phyloP scores from a whole-genome alignment of 2,797 vertebrate species.

The Dendrocincla tyrannina region DNA sequence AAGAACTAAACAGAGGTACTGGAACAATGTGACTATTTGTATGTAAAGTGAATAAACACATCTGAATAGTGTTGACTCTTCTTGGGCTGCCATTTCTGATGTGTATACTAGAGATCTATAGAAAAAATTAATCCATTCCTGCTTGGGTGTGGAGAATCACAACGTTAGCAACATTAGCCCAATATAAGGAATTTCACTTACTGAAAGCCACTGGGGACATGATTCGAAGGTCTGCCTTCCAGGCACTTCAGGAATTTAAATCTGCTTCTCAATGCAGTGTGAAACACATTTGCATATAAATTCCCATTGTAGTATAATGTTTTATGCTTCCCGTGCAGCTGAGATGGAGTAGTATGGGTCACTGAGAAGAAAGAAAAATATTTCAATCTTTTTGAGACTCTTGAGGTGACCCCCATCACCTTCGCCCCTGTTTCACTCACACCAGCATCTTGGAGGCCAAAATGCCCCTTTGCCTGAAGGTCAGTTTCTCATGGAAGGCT shows the following conservation, averaged over 20 bases:
- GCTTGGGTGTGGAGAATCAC: background rate
- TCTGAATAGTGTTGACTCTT: background rate
- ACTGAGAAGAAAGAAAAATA: constrained; percentile 9
- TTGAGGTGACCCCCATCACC: background rate
- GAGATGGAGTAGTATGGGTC: background rate
- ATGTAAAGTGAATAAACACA: background rate
- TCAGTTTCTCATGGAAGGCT: background rate
- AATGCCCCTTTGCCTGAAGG: background rate
- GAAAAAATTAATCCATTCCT: background rate
- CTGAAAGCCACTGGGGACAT: background rate
- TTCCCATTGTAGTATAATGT: background rate
- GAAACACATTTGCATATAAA: constrained; percentile 33
- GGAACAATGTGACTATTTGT: background rate
- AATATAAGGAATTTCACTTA: background rate
- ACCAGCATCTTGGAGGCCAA: background rate
- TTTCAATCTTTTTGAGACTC: constrained; percentile 11
- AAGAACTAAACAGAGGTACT: background rate
- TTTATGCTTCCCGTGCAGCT: background rate
- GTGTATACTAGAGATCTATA: background rate
- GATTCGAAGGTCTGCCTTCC: background rate
- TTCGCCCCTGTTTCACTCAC: background rate
- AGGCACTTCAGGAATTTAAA: constrained; percentile 9
- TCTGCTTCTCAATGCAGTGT: background rate
- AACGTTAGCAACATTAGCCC: background rate
- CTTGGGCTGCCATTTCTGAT: background rate